phyloP scores from a whole-genome alignment of 2,113 vertebrate genomes.

The Brachypteracias leptosomus region DNA sequence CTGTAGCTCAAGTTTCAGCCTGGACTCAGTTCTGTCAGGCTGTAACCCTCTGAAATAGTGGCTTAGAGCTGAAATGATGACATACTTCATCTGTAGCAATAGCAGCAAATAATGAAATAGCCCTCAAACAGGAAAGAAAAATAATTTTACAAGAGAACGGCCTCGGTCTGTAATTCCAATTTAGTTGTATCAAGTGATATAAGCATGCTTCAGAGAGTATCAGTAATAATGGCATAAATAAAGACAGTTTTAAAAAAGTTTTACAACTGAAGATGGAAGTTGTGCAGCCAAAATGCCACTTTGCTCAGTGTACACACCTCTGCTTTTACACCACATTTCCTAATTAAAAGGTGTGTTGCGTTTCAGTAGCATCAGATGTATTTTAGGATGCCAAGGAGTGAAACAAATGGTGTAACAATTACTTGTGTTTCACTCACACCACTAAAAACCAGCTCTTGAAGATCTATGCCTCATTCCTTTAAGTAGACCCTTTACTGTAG shows the following conservation, averaged over 20 bases:
- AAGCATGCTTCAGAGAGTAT: not conserved
- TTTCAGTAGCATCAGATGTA: not conserved
- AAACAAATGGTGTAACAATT: not conserved
- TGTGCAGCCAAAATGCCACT: not conserved
- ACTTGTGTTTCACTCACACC: not conserved
- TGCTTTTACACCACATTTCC: not conserved
- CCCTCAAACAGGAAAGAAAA: not conserved
- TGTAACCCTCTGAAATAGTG: slow-evolving; percentile 13
- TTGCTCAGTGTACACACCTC: not conserved
- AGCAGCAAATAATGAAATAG: not conserved
- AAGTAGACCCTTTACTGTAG: slow-evolving; percentile 2
- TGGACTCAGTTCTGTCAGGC: slow-evolving; percentile 10
- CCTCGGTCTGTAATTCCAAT: not conserved
- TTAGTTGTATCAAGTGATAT: not conserved
- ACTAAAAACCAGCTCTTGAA: not conserved
- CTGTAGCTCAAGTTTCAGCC: slow-evolving; percentile 16
- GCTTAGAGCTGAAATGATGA: not conserved
- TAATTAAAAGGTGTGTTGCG: not conserved
- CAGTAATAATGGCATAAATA: not conserved
- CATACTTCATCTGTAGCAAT: not conserved
- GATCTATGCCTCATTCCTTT: slow-evolving; percentile 29
- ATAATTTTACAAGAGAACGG: not conserved
- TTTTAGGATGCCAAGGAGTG: not conserved
- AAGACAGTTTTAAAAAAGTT: not conserved
- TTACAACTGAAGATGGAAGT: not conserved